Evolutionary conservation across 1,140 invertebrate species (phyloP), one percentile per base, ranked within the genome.

Genomic region (Papilio aristodemus): DNA sequence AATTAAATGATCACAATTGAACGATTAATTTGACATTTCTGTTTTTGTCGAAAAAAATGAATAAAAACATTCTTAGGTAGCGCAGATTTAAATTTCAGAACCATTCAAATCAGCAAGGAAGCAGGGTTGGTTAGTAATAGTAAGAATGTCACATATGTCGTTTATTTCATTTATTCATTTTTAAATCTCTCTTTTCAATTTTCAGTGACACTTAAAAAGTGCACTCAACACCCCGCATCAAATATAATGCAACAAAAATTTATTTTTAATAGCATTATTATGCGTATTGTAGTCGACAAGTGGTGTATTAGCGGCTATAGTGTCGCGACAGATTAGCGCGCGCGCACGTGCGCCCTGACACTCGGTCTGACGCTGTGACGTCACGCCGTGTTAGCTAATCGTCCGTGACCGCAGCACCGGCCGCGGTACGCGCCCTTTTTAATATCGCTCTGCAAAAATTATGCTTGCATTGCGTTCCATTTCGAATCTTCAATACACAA

Each of bases 251-350:
- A 62, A 62, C 59, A 62, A 62, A 62, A 62, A 62, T 62, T 37
- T 62, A 62, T 37, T 37, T 62, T 62, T 62, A 62, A 62, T 62
- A 38, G 32, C 32, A 38, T 62, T 62, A 62, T 62, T 62, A 62
- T 37, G 32, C 59, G 59, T 36, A 37, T 62, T 62, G 27, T 62
- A 62, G 32, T 62, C 36, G 14, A 62, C 59, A 38, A 62, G 59
- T 62, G 59, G 59, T 38, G 59, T 19, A 62, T 62, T 62, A 62
- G 59, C 32, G 57, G 59, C 59, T 37, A 38, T 62, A 62, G 59
- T 38, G 59, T 36, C 59, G 59, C 59, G 59, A 62, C 32, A 62
- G 59, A 62, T 62, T 62, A 62, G 32, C 14, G 32, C 25, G 54
- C 25, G 59, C 59, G 59, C 59, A 62, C 59, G 59, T 62, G 59